Base-by-base conservation (phyloP, 2,888 invertebrate species). In the Miltochrista miniata region DNA sequence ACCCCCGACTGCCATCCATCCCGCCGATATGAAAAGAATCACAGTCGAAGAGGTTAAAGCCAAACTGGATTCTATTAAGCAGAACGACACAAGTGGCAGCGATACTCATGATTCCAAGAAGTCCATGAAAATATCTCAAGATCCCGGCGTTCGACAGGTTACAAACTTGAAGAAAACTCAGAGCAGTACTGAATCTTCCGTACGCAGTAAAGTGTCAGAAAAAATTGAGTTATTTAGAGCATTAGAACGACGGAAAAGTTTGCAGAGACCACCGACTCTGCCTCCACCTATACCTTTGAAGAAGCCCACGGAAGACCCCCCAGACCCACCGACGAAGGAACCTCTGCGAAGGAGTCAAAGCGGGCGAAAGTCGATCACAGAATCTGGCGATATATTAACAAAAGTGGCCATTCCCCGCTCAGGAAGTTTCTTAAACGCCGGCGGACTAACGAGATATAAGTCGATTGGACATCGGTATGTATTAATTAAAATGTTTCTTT, bases 341-440 rank as follows among this genome's bases (percentile, higher is more conserved):
- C 86, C 91, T 34, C 67, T 92, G 54, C 75, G 90, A 59, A 79
- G 92, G 68, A 90, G 82, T 61, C 92, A 92, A 61, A 92, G 92
- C 59, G 85, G 87, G 31, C 80, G 91, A 59, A 88, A 91, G 55
- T 90, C 91, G 31, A 70, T 90, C 24, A 90, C 81, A 49, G 94
- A 95, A 58, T 93, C 94, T 48, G 97, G 97, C 7, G 97, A 97
- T 79, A 95, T 96, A 68, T 85, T 97, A 69, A 97, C 97, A 0
- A 96, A 96, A 82, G 96, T 97, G 38, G 96, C 96, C 36, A 95
- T 97, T 70, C 97, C 97, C 11, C 93, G 97, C 68, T 96, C 96
- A 45, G 96, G 96, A 41, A 97, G 97, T 80, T 97, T 97, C 77
- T 92, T 97, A 38, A 97, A 96, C 70, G 95, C 96, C 12, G 96